These are phyloP conservation scores for Cichlasoma orientale DNA, from an alignment of 2,797 vertebrate genomes.

Conservation along the genomic window DNA sequence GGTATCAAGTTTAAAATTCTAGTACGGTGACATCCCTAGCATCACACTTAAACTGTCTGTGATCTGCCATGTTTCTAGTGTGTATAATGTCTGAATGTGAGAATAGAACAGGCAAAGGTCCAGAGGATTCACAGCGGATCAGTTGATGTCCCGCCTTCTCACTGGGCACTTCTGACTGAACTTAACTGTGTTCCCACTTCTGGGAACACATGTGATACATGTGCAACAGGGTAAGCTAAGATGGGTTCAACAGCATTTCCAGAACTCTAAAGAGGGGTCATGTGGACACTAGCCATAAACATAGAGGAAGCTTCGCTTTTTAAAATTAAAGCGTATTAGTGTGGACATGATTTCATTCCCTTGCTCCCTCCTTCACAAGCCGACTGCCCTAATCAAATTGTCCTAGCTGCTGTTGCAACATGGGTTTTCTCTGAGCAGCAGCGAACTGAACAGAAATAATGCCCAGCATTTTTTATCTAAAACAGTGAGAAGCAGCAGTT, in stretches of 20 bases:
- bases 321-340: background rate
- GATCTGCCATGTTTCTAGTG: background rate
- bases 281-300: background rate
- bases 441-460: constrained; percentile 55
- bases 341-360: background rate
- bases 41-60: background rate
- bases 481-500: constrained; percentile 63
- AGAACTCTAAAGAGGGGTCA: no score
- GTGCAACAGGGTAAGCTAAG: background rate
- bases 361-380: constrained; percentile 7
- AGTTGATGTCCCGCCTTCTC: background rate
- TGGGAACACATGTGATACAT: background rate
- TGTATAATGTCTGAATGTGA: background rate
- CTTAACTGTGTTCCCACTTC: background rate
- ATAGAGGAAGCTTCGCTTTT: background rate
- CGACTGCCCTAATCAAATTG: constrained; percentile 28
- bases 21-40: background rate
- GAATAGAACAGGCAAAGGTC: background rate
- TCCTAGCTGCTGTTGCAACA: constrained; percentile 28
- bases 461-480: constrained; percentile 64
- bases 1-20: background rate
- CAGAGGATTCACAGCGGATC: background rate
- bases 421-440: constrained; percentile 23
- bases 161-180: background rate
- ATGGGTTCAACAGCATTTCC: background rate